Base-by-base conservation (phyloP, 2,113 vertebrate species). In the Peromyscus maniculatus region DNA sequence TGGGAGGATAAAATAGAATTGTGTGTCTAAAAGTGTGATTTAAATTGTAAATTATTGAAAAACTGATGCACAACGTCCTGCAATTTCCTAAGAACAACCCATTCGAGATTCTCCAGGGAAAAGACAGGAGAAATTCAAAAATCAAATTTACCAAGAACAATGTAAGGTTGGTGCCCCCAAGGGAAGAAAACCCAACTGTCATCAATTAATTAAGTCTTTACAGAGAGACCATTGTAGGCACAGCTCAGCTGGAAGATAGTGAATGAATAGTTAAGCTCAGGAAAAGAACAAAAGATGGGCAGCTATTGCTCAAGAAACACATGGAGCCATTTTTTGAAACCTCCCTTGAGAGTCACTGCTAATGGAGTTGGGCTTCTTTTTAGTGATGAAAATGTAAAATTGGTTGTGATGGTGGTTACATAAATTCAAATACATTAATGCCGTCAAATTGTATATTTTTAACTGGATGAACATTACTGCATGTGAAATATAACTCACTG, bases 121-220 rank as follows among this genome's bases (percentile, higher is more conserved):
- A 13, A 95, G 71, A 43, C 52, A 93, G 91, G 82, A 96, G 71
- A 96, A 89, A 96, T 92, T 94, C 12, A 86, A 84, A 86, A 93
- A 95, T 87, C 83, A 86, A 95, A 93, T 97, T 93, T 91, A 78
- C 80, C 75, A 91, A 92, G 67, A 79, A 52, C 59, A 77, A 91
- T 46, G 77, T 91, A 79, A 93, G 64, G 74, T 93, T 88, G 91
- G 88, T 86, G 64, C 13, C 17, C 72, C n/a, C 62, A 55, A 36
- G n/a, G 72, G 82, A 78, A 95, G 89, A 87, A 97, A 89, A 72
- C 52, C 71, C 75, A 82, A 91, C 2, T 87, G 31, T 89, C 55
- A 78, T 96, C 83, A 93, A 66, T 96, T 87, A 91, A 96, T 91
- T 83, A 94, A 82, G 39, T 78, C 84, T 95, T 94, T 59, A 64